A percentile compares a stretch with the other conserved stretches of the same genome.
phyloP scores from a whole-genome alignment of 2,888 invertebrate genomes.

The Drosophila diplacantha region DNA sequence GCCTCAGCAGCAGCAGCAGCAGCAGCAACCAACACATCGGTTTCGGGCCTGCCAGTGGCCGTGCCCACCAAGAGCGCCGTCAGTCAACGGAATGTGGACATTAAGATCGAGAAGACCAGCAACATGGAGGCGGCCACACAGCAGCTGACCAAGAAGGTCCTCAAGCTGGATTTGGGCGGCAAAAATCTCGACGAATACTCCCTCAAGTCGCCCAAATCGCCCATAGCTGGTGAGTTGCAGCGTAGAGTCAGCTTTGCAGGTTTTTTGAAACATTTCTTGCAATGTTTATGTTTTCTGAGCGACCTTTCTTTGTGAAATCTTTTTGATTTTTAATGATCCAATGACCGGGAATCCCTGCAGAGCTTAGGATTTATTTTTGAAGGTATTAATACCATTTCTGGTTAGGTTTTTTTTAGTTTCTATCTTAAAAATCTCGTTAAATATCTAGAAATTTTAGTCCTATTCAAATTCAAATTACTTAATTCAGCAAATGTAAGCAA shows the following conservation, averaged over 20 bases:
- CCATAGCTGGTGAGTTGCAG: constrained; percentile 70
- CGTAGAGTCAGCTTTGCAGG: not conserved
- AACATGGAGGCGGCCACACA: constrained; percentile 64
- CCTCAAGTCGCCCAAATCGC: constrained; percentile 77
- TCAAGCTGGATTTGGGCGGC: constrained; percentile 75
- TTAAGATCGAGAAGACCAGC: constrained; percentile 79
- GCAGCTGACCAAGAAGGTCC: constrained; percentile 74
- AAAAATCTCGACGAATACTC: constrained; percentile 74
- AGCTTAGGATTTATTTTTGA: not conserved
- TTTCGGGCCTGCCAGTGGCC: constrained; percentile 10
- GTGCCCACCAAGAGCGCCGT: constrained; percentile 78
- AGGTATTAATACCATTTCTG: not conserved
- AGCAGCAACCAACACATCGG: constrained; percentile 16
- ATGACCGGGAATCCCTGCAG: not conserved
- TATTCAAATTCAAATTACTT: not conserved
- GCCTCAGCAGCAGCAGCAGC: constrained; percentile 20
- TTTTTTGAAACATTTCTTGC: not conserved
- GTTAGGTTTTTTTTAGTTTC: not conserved
- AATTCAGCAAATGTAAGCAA: not conserved
- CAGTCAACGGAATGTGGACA: constrained; percentile 82
- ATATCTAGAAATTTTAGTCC: not conserved
- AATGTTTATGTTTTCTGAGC: not conserved
- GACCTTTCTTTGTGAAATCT: not conserved
- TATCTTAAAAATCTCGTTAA: not conserved
- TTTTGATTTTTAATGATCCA: not conserved